Conservation (phyloP, 2,113 vertebrate genomes). For the Brachypteracias leptosomus region DNA sequence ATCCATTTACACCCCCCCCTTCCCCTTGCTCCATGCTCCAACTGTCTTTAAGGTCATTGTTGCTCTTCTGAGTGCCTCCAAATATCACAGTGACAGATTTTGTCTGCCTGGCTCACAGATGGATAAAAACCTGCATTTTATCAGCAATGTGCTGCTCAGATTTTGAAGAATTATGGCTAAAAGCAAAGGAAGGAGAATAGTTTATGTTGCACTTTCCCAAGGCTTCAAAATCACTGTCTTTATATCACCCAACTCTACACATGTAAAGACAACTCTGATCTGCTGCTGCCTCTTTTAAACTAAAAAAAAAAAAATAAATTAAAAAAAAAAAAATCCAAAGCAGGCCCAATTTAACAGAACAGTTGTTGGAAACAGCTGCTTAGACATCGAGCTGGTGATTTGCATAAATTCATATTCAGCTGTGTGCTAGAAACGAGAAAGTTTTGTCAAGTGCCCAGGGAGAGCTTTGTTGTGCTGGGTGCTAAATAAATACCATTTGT, state of each 20-base stretch:
- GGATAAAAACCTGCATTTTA: not conserved
- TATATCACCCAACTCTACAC: not conserved
- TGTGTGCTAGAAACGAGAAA: not conserved
- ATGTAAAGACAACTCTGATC: not conserved
- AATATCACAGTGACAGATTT: not conserved
- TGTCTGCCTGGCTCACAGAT: not conserved
- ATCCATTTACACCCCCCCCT: too few relatives aligned
- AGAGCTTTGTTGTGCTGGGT: not conserved
- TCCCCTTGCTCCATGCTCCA: not conserved
- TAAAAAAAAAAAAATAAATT: not conserved
- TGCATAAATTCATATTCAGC: not conserved
- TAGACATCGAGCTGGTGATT: not conserved
- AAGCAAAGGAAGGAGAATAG: not conserved
- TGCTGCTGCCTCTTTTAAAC: not conserved
- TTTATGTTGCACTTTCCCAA: not conserved
- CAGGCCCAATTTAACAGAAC: not conserved
- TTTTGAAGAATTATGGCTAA: not conserved
- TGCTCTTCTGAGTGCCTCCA: not conserved
- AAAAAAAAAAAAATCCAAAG: not conserved
- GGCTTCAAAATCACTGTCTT: not conserved
- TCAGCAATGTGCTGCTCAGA: not conserved
- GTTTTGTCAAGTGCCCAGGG: not conserved
- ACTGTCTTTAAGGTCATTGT: not conserved
- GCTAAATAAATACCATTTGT: slow-evolving; percentile 13
- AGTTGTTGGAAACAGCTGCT: not conserved